These are phyloP conservation scores for Galeruca laticollis DNA, from an alignment of 2,888 invertebrate genomes.

Conservation along the genomic window DNA sequence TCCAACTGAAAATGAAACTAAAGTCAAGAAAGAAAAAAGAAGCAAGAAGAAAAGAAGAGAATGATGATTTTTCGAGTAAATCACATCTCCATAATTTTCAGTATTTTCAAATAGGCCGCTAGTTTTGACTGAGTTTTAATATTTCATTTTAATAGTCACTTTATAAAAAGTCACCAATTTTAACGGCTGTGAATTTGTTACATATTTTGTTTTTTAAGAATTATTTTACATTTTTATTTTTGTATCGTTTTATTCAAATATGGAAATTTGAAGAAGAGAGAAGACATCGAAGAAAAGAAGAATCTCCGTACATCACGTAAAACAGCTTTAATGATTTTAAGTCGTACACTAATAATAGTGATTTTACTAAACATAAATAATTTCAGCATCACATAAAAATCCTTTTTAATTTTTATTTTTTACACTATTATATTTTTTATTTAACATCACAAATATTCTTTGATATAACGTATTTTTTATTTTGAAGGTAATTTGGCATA, in stretches of 20 bases:
- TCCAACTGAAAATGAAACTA: constrained; percentile 18
- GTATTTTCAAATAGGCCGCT: neutral
- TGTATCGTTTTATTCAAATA: constrained; percentile 9
- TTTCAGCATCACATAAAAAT: neutral
- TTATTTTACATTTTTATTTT: constrained; percentile 7
- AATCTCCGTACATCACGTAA: neutral
- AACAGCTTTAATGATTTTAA: neutral
- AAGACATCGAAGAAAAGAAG: constrained; percentile 11
- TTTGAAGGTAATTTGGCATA: constrained; percentile 24
- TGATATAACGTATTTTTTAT: constrained; percentile 17
- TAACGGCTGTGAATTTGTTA: constrained; percentile 22
- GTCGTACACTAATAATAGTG: no score
- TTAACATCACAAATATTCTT: neutral
- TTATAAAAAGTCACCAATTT: neutral
- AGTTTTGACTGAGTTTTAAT: neutral
- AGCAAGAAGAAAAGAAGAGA: constrained; percentile 38
- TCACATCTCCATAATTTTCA: neutral
- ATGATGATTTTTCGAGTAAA: constrained; percentile 4
- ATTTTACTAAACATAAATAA: neutral
- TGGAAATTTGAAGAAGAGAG: neutral
- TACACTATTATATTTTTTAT: neutral
- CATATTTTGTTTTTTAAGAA: constrained; percentile 6
- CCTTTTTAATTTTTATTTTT: constrained; percentile 1
- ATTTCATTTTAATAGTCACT: neutral
- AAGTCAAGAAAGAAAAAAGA: constrained; percentile 39